Base-by-base conservation (phyloP, 1,140 invertebrate genomes). In the Aphelenchoides avenae region DNA sequence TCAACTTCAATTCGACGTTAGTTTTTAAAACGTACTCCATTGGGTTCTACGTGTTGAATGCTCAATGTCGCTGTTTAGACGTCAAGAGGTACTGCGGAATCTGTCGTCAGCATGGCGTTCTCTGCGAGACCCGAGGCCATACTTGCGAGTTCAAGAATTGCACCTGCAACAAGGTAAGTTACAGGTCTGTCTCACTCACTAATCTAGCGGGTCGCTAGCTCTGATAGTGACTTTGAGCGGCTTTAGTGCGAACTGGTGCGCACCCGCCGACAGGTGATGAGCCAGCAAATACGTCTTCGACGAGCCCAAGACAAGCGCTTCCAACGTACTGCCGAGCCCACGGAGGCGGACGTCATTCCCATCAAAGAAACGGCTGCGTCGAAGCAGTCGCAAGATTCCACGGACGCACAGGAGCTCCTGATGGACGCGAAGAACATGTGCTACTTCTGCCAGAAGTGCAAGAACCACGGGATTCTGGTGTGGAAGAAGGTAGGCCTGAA, bases 391-490 rank as follows among this genome's bases (percentile, higher is more conserved):
- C 36, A 50, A 5, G 41, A 54, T 20, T 46, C 52, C 6, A 24
- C 33, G 3, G 56, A 40, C 29, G 44, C 34, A 18, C 52, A 48
- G 22, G 13, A 31, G 44, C 34, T 61, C 7, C 5, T 49, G 3
- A 46, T 44, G 15, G 63, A 73, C 27, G 55, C 47, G 9, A 42
- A 54, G 27, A 65, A 64, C 48, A 75, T 75, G 71, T 73, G 70
- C 39, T 73, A 73, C 46, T 75, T 73, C 43, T 73, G 70, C 47
- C 70, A 73, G 42, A 73, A 73, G 49, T 73, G 70, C 60, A 73
- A 73, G 39, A 73, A 73, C 44, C 70, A 76, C 44, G 61, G 59
- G 26, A 37, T 68, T 11, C 36, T 75, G 6, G 57, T 73, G 18
- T 76, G 66, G 68, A 76, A 73, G 49, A 75, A 75, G 59, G 68